Conservation (phyloP, 2,113 vertebrate genomes). For the Alethe diademata region DNA sequence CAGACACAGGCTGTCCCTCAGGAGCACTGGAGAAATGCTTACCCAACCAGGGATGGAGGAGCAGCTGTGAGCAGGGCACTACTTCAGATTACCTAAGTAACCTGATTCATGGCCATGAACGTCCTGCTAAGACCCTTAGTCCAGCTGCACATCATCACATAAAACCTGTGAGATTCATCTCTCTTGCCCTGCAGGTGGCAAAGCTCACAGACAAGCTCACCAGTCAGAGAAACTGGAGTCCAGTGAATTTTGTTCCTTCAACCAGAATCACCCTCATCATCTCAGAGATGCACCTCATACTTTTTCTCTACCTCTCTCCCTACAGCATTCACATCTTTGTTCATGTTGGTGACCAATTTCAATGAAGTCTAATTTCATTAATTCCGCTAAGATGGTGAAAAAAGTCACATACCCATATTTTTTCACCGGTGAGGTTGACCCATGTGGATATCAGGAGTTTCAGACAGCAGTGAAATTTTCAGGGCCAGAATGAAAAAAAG, state of each 20-base stretch:
- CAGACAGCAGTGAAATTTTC: not conserved
- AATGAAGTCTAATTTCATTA: not conserved
- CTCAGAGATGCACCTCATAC: not conserved
- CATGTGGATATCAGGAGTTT: not conserved
- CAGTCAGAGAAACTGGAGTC: not conserved
- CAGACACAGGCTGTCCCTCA: not conserved
- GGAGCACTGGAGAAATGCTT: not conserved
- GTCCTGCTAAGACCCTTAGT: not conserved
- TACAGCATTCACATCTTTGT: not conserved
- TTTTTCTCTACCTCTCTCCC: not conserved
- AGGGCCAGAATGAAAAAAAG: not conserved
- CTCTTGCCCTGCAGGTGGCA: not conserved
- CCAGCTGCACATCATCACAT: not conserved
- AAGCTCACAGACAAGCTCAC: not conserved
- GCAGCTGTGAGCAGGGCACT: not conserved
- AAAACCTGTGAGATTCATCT: not conserved
- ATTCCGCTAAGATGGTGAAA: not conserved
- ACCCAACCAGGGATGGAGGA: not conserved
- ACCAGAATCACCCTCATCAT: not conserved
- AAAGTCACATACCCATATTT: not conserved
- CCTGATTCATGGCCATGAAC: not conserved
- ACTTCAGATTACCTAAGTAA: not conserved
- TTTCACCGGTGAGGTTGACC: not conserved
- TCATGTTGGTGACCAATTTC: not conserved
- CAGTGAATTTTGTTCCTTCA: not conserved